Base-by-base conservation (phyloP, 2,113 vertebrate species). In the Lonchura striata region DNA sequence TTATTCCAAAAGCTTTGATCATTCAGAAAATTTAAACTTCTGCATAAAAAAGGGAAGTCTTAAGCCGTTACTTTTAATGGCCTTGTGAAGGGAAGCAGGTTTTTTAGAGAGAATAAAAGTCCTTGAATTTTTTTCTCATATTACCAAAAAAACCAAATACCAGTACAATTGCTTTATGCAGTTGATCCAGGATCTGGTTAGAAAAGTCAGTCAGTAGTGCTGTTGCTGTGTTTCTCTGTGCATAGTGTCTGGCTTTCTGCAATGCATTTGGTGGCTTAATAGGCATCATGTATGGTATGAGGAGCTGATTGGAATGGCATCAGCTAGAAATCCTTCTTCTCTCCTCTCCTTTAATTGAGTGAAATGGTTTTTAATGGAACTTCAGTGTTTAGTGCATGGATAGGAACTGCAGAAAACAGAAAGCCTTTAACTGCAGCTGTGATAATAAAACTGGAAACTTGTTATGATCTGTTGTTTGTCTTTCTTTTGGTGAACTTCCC, bases 381-480 rank as follows among this genome's bases (percentile, higher is more conserved):
- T 63, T 59, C 12, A 30, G 11, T 74, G 22, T 64, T 89, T 60
- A 66, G 35, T 22, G 14, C 18, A 6, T 66, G 15, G n/a, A 16
- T 53, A 74, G 69, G 31, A 88, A 22, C 54, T 56, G 64, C 3
- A 7, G 52, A 68, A 75, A 92, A 70, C 25, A 69, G 69, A 76
- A 49, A 75, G 41, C 22, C 35, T 84, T 41, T 37, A 92, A 79
- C 74, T 82, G 59, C 86, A 95, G 89, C 88, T 97, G 90, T 91
- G 77, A 82, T 90, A 82, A 95, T 70, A 94, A 87, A 90, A 56
- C 44, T 70, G 56, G 79, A 41, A 86, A 44, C 35, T 74, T 42
- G 46, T 69, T 68, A 24, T 25, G 24, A 66, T 86, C 11, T 15
- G 15, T 88, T 89, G 71, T 85, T 94, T 94, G 54, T 86, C 71